Evolutionary conservation across 1,140 invertebrate genomes (phyloP).

Genomic region (Linepithema humile): DNA sequence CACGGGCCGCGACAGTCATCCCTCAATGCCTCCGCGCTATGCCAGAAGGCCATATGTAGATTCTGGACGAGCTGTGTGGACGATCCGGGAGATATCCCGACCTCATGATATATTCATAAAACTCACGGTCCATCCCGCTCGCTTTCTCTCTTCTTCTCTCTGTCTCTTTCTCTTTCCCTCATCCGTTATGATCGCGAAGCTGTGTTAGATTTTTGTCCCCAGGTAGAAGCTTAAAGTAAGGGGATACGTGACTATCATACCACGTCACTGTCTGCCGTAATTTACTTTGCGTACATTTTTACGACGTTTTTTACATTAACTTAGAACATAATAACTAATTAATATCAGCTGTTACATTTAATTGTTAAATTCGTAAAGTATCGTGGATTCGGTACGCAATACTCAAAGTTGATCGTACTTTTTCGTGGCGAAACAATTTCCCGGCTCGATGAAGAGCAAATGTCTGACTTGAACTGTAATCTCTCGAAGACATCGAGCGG

Average conservation of each 20-base stretch:
- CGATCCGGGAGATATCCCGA: constrained; percentile 30
- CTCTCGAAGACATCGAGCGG: constrained; percentile 32
- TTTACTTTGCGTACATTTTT: constrained; percentile 39
- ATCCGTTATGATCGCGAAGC: constrained; percentile 50
- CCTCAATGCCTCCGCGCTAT: constrained; percentile 49
- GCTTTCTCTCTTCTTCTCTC: background rate
- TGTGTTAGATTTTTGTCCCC: constrained; percentile 37
- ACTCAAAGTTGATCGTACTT: constrained; percentile 1
- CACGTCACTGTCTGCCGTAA: constrained; percentile 8
- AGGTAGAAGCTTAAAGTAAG: constrained; percentile 44
- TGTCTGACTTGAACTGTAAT: constrained; percentile 31
- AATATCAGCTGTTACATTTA: background rate
- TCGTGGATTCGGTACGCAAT: background rate
- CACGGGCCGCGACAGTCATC: constrained; percentile 46
- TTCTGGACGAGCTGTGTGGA: constrained; percentile 44
- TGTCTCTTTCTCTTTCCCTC: background rate
- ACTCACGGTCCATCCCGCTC: constrained; percentile 33
- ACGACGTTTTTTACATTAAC: background rate
- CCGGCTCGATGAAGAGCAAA: constrained; percentile 33
- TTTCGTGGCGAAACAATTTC: constrained; percentile 18
- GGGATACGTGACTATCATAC: constrained; percentile 20
- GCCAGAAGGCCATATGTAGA: constrained; percentile 43
- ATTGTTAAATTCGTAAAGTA: background rate
- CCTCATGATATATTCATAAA: constrained; percentile 70
- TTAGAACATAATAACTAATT: background rate